These are phyloP conservation scores for Actinia tenebrosa DNA, from an alignment of 64 coral and sea anemone genomes.

Conservation along the genomic window DNA sequence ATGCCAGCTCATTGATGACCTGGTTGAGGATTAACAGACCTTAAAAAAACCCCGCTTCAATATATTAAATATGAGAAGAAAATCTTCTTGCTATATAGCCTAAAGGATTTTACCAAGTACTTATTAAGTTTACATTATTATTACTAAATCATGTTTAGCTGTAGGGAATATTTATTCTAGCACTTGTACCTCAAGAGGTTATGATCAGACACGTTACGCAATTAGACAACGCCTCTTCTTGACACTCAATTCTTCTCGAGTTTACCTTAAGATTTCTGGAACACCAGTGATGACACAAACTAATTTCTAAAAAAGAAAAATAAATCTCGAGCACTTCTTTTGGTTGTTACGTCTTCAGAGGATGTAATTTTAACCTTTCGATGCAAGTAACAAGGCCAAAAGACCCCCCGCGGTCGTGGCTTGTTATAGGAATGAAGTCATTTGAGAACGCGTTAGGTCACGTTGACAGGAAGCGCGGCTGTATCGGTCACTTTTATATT, in stretches of 20 bases:
- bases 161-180: neutral
- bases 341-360: neutral
- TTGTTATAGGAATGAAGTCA: neutral
- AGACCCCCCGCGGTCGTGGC: neutral
- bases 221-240: neutral
- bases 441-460: constrained; percentile 4
- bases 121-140: neutral
- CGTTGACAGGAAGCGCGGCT: constrained; percentile 2
- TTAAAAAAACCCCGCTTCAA: neutral
- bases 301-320: neutral
- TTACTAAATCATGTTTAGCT: neutral
- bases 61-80: neutral
- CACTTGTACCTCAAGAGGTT: neutral
- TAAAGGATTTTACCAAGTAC: neutral
- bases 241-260: neutral
- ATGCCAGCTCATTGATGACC: neutral
- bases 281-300: neutral
- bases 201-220: neutral
- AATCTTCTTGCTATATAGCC: neutral
- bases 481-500: neutral
- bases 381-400: neutral
- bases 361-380: neutral
- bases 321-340: neutral
- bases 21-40: neutral
- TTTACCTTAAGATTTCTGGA: neutral